Base-by-base conservation (phyloP, 2,113 vertebrate genomes). In the Nettapus auritus region DNA sequence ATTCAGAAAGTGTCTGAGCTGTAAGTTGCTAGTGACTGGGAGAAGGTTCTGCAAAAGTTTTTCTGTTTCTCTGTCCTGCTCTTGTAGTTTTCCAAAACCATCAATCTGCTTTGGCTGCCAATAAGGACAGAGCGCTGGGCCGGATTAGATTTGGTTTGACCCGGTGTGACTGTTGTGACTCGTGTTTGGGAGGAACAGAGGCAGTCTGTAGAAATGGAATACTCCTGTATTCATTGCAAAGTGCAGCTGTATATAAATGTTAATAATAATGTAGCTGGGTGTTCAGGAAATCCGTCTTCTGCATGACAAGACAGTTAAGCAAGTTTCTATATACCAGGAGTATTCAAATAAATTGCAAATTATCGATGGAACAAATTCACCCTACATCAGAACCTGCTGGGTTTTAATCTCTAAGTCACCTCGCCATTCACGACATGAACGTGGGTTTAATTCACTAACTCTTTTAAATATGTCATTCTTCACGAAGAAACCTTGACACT, bases 391-490 rank as follows among this genome's bases (percentile, higher is more conserved):
- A 59, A 85, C 84, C 77, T 89, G 80, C 90, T 91, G 93, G 80
- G 71, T 78, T 46, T 66, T 57, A 86, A 63, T 88, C 33, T 80
- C 11, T 13, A 74, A 94, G 76, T 90, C 94, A 90, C 88, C 75
- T 81, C 52, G 34, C 82, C 73, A 26, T 85, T 94, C 85, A 66
- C 76, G 55, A 66, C 67, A 8, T 31, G 80, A 91, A 31, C 7
- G n/a, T 74, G 48, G 44, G 7, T 88, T 91, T 92, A 88, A 91
- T 94, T 95, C 95, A 89, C 88, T 60, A 73, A 36, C 74, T 83
- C 46, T 87, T 25, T 95, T 82, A 70, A 96, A 67, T 60, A 25
- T 93, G 90, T 92, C 88, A 88, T 94, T 86, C 68, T 94, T 91
- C 82, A 81, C 21, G 8, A 55, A 88, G 94, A 34, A 93, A 34